These are phyloP conservation scores for Lasioglossum zephyrum DNA, from an alignment of 2,888 invertebrate genomes.

Conservation along the genomic window DNA sequence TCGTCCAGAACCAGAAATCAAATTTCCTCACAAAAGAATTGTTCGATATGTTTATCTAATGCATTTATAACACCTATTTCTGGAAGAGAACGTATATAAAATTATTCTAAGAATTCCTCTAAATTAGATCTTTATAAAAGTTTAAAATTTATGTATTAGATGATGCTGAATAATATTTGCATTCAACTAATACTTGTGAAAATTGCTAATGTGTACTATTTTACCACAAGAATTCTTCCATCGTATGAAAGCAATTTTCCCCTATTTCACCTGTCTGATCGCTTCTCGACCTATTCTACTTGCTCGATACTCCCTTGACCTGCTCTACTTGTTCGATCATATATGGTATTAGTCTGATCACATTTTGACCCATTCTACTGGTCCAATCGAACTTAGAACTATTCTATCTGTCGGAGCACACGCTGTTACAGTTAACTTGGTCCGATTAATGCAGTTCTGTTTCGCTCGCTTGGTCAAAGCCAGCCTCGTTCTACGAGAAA, in stretches of 20 bases:
- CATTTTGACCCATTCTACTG: neutral
- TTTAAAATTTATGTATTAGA: too few species aligned
- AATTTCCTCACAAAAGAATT: neutral
- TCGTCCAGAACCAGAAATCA: neutral
- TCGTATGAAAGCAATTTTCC: neutral
- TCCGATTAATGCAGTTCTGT: neutral
- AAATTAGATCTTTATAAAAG: too few species aligned
- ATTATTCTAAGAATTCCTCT: too few species aligned
- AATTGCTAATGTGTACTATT: too few species aligned
- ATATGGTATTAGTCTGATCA: neutral
- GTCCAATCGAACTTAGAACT: neutral
- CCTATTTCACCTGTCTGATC: neutral
- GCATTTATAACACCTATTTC: neutral
- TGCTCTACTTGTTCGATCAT: neutral
- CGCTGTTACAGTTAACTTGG: neutral
- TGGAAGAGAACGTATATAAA: too few species aligned
- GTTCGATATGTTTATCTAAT: neutral
- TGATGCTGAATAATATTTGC: too few species aligned
- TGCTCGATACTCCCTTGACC: neutral
- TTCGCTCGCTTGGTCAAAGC: neutral
- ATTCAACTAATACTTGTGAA: too few species aligned
- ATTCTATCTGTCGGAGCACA: neutral
- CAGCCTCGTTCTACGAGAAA: neutral
- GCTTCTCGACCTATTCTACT: neutral
- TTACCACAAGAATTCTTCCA: too few species aligned